Evolutionary conservation across 1,140 invertebrate species (phyloP), one percentile per base, ranked within the genome.

Genomic region (Campodea augens): DNA sequence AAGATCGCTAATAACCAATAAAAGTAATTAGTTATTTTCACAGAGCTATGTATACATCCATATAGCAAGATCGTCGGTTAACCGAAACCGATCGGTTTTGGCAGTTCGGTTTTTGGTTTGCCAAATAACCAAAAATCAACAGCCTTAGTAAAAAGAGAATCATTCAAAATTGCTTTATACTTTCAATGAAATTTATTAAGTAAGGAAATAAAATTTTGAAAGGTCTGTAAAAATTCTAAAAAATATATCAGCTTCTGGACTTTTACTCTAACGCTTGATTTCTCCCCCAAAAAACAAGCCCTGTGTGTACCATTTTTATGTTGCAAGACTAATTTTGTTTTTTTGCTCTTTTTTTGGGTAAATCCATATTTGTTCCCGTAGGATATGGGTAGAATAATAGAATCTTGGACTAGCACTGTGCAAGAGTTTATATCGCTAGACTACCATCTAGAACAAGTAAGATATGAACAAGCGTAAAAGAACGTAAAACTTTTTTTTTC

Each of bases 391-490:
- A 80, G 77, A 66, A 62, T 71, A 59, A 71, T 78, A 65, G 75
- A 82, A 64, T 69, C 70, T 53, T 72, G 71, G 56, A 73, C 70
- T 60, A 71, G 67, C 66, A 75, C 77, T 64, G 67, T 84, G 54
- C 72, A 72, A 60, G 77, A 81, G 61, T 70, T 81, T 58, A 70
- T 77, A 59, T 69, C 66, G 54, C 70, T 81, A 61, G 74, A 77
- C 59, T 79, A 82, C 67, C 74, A 78, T 55, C 71, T 86, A 60
- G 78, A 84, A 65, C 80, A 84, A 82, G 80, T 84, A 83, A 82
- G 78, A 68, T 46, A 57, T 38, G 27, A n/a, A n/a, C n/a, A n/a
- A n/a, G n/a, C n/a, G n/a, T n/a, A n/a, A n/a, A n/a, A n/a, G n/a
- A n/a, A n/a, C n/a, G n/a, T n/a, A n/a, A n/a, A n/a, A n/a, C n/a